A percentile compares a stretch with the other conserved stretches of the same genome.
Conservation (phyloP, 2,888 invertebrate genomes). For the Ptilodon capucinus region DNA sequence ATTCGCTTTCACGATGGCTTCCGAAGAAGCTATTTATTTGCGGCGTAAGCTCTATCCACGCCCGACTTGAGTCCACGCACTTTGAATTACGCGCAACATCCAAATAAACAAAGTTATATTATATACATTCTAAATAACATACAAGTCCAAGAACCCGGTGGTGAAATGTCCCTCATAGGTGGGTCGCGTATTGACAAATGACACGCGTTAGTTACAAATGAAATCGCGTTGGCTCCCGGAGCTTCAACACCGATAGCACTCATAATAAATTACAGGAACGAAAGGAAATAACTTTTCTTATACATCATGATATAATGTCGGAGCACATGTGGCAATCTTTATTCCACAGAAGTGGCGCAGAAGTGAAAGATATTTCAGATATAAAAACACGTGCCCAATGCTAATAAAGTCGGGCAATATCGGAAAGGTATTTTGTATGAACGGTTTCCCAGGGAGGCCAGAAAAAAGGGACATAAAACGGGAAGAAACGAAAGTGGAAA, state of each 20-base stretch:
- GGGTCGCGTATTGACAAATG: slow-evolving; percentile 30
- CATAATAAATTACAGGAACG: slow-evolving; percentile 57
- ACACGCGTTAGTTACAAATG: slow-evolving; percentile 45
- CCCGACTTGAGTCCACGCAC: slow-evolving; percentile 32
- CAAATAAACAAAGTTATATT: slow-evolving; percentile 40
- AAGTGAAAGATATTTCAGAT: slow-evolving; percentile 74
- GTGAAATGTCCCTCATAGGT: neutral
- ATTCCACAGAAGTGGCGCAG: slow-evolving; percentile 62
- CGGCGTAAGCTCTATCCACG: slow-evolving; percentile 61
- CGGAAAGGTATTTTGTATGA: slow-evolving; percentile 79
- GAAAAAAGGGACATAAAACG: slow-evolving; percentile 76
- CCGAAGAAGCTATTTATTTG: slow-evolving; percentile 79
- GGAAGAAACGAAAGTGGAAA: slow-evolving; percentile 78
- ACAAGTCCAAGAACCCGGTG: neutral
- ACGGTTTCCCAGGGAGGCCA: slow-evolving; percentile 72
- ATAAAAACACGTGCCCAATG: slow-evolving; percentile 78
- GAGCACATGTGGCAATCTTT: slow-evolving; percentile 67
- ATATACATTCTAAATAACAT: neutral
- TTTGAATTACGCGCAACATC: slow-evolving; percentile 38
- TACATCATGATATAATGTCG: slow-evolving; percentile 61
- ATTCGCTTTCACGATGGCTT: slow-evolving; percentile 78
- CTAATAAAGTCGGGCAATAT: slow-evolving; percentile 80
- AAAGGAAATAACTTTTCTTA: slow-evolving; percentile 58
- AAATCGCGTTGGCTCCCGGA: slow-evolving; percentile 42
- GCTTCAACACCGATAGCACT: slow-evolving; percentile 45